A percentile compares a stretch with the other conserved stretches of the same genome.
phyloP scores from a whole-genome alignment of 37 sponge, comb jelly and placozoan genomes.

The Dysidea cf. avara region DNA sequence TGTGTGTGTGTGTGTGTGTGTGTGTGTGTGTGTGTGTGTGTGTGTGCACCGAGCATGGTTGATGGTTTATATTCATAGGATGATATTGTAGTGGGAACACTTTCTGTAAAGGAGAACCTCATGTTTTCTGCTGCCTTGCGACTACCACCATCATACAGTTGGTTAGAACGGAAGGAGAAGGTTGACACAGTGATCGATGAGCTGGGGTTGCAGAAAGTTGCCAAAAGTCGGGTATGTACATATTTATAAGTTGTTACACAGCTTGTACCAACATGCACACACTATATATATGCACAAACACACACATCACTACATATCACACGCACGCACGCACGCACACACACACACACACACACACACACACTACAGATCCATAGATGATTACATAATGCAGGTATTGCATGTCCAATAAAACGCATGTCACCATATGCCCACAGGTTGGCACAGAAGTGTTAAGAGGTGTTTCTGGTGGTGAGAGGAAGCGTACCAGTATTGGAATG shows the following conservation, averaged over 20 bases:
- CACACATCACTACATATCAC: too few species aligned
- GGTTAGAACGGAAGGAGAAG: conserved; percentile 44
- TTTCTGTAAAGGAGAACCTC: conserved; percentile 81
- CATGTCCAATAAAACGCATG: background rate
- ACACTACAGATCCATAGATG: too few species aligned
- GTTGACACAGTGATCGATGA: conserved; percentile 74
- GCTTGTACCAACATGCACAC: background rate
- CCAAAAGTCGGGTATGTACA: conserved; percentile 43
- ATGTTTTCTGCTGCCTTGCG: conserved; percentile 79
- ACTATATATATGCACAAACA: too few species aligned
- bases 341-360: conserved; percentile 4
- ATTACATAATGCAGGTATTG: background rate
- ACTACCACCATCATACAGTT: conserved; percentile 41
- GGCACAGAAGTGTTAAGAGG: conserved; percentile 80
- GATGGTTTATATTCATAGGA: too few species aligned
- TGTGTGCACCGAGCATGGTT: too few species aligned
- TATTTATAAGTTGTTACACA: background rate
- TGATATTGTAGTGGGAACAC: too few species aligned
- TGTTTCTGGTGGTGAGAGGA: conserved; percentile 88
- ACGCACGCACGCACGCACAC: conserved; percentile 7
- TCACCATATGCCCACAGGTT: conserved; percentile 20
- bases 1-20: too few species aligned
- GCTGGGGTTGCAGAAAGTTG: conserved; percentile 51
- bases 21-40: too few species aligned
- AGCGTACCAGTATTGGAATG: conserved; percentile 91